A percentile compares a stretch with the other conserved stretches of the same genome.
Conservation (phyloP, 1,140 invertebrate species). For the Drusus annulatus region DNA sequence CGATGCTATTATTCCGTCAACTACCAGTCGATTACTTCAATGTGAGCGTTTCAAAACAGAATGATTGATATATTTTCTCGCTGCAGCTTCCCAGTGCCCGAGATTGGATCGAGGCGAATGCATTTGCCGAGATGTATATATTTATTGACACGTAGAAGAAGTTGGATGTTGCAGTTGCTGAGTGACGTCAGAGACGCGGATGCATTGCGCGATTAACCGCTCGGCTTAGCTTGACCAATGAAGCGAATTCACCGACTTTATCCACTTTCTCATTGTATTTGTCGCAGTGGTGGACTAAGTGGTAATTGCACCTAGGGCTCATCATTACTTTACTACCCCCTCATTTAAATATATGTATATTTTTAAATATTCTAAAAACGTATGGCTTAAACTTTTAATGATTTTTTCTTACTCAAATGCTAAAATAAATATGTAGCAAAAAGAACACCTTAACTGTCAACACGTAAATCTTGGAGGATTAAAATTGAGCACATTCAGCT, state of each 20-base stretch:
- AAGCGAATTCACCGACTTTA: neutral
- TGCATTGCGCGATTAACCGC: constrained; percentile 25
- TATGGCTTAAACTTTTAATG: no score
- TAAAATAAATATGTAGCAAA: no score
- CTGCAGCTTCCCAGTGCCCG: constrained; percentile 1
- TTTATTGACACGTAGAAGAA: neutral
- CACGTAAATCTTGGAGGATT: no score
- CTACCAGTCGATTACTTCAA: neutral
- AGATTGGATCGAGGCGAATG: constrained; percentile 24
- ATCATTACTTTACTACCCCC: no score
- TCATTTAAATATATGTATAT: no score
- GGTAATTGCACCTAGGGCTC: no score
- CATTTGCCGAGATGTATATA: constrained; percentile 8
- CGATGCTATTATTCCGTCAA: constrained; percentile 19
- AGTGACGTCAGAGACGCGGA: constrained; percentile 25
- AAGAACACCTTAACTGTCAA: no score
- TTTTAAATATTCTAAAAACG: no score
- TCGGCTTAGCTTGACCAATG: neutral
- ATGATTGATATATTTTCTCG: constrained; percentile 31
- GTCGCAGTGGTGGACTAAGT: no score
- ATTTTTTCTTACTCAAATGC: no score
- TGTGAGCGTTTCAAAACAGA: constrained; percentile 6
- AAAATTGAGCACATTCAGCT: no score
- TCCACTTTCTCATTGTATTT: neutral
- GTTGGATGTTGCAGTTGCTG: neutral